Evolutionary conservation across 1,140 invertebrate genomes (phyloP).

Genomic region (Helicorthomorpha holstii): DNA sequence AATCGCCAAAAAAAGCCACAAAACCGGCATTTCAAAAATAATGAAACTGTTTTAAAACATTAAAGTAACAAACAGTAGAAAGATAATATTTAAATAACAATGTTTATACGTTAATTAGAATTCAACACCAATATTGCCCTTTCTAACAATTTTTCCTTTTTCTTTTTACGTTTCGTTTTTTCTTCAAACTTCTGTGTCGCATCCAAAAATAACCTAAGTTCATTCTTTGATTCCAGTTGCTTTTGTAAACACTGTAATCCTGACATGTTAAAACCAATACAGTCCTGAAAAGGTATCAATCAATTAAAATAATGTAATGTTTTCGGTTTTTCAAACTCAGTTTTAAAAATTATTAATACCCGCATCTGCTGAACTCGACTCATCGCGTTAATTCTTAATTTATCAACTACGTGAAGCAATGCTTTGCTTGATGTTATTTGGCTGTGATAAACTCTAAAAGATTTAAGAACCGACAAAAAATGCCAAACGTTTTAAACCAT

Average conservation of each 20-base stretch:
- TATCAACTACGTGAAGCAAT: constrained; percentile 47
- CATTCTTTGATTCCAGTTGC: constrained; percentile 59
- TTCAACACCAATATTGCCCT: constrained; percentile 35
- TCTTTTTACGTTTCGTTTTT: constrained; percentile 44
- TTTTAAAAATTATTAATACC: constrained; percentile 29
- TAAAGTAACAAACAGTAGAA: too few relatives aligned
- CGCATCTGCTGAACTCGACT: constrained; percentile 39
- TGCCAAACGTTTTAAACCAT: background rate
- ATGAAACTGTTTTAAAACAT: too few relatives aligned
- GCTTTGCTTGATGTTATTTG: constrained; percentile 52
- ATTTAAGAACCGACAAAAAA: constrained; percentile 2
- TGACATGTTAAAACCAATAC: constrained; percentile 71
- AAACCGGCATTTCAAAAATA: too few relatives aligned
- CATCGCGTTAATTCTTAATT: constrained; percentile 39
- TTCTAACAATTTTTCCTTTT: constrained; percentile 47
- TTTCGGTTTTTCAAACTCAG: background rate
- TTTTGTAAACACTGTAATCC: constrained; percentile 58
- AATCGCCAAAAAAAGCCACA: too few relatives aligned
- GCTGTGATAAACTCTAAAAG: constrained; percentile 52
- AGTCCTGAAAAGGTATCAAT: constrained; percentile 40
- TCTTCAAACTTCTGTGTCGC: constrained; percentile 45
- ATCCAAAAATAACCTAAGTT: constrained; percentile 65
- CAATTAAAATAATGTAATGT: background rate
- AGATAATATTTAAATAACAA: too few relatives aligned
- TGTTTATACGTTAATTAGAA: too few relatives aligned